Percentiles rank a stretch among this genome's conserved stretches.
These are phyloP conservation scores for Propithecus coquereli DNA, from an alignment of 2,113 vertebrate species.

Conservation along the genomic window DNA sequence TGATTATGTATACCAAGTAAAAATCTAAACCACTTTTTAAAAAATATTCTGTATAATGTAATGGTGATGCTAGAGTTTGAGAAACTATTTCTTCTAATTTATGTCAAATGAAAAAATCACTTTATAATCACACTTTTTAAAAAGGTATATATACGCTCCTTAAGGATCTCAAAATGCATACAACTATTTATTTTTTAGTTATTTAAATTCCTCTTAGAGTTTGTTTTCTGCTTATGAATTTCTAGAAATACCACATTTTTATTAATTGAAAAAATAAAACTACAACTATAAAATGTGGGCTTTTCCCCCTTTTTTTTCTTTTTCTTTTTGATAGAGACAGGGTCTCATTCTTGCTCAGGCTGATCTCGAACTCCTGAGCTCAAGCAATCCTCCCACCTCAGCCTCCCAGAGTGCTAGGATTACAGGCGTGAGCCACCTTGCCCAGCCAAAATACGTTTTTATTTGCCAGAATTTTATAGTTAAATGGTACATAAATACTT, in stretches of 20 bases:
- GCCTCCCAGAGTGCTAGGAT: too few relatives aligned
- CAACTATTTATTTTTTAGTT: conserved; percentile 1
- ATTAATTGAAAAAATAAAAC: neutral
- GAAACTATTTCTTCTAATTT: neutral
- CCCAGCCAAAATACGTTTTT: neutral
- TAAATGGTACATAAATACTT: neutral
- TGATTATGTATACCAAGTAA: neutral
- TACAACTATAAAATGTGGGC: neutral
- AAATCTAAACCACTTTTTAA: neutral
- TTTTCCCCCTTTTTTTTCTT: too few relatives aligned
- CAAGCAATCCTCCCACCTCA: too few relatives aligned
- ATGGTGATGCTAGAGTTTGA: neutral
- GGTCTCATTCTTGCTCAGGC: too few relatives aligned
- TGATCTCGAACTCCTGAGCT: too few relatives aligned
- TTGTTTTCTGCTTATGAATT: neutral
- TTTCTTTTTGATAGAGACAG: too few relatives aligned
- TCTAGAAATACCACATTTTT: neutral
- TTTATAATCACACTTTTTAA: neutral
- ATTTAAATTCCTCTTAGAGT: neutral
- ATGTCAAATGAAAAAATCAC: neutral
- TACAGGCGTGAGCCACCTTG: too few relatives aligned
- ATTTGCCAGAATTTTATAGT: neutral
- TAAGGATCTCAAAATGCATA: conserved; percentile 4
- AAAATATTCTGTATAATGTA: neutral
- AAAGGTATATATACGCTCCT: neutral